These are phyloP conservation scores for Electrona antarctica DNA, from an alignment of 2,113 vertebrate genomes.

Conservation along the genomic window DNA sequence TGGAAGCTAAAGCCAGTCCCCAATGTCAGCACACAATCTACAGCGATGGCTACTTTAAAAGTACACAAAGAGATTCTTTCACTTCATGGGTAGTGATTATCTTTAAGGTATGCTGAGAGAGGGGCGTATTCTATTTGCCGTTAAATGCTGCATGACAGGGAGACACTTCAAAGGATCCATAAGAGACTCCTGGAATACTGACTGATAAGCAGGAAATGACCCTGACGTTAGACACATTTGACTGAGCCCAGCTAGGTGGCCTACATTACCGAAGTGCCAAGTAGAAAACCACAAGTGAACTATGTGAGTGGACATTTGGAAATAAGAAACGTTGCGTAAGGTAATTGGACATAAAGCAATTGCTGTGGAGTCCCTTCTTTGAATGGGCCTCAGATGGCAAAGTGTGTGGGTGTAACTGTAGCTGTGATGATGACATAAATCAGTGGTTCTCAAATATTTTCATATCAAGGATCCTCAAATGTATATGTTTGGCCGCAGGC, in stretches of 20 bases:
- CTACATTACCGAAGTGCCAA: constrained; percentile 61
- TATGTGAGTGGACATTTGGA: constrained; percentile 11
- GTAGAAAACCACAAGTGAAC: constrained; percentile 45
- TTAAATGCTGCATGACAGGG: constrained; percentile 77
- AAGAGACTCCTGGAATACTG: constrained; percentile 70
- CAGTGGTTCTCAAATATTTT: too few relatives aligned
- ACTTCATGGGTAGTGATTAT: constrained; percentile 70
- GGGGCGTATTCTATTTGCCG: constrained; percentile 69
- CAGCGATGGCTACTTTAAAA: constrained; percentile 37
- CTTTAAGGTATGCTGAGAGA: constrained; percentile 70
- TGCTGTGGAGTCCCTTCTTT: constrained; percentile 44
- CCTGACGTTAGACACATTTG: constrained; percentile 60
- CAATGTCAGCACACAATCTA: constrained; percentile 43
- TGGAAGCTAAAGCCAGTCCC: constrained; percentile 29
- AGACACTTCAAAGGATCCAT: constrained; percentile 78
- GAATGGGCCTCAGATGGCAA: constrained; percentile 46
- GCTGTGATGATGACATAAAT: too few relatives aligned
- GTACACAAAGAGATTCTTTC: constrained; percentile 55
- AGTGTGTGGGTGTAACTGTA: constrained; percentile 7
- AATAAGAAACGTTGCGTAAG: constrained; percentile 17
- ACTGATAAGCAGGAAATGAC: constrained; percentile 75
- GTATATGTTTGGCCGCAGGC: too few relatives aligned
- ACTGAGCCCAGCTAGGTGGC: constrained; percentile 54
- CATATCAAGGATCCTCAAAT: too few relatives aligned
- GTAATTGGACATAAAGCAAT: constrained; percentile 18